Conservation (phyloP, 2,113 vertebrate genomes). For the Suncus etruscus region DNA sequence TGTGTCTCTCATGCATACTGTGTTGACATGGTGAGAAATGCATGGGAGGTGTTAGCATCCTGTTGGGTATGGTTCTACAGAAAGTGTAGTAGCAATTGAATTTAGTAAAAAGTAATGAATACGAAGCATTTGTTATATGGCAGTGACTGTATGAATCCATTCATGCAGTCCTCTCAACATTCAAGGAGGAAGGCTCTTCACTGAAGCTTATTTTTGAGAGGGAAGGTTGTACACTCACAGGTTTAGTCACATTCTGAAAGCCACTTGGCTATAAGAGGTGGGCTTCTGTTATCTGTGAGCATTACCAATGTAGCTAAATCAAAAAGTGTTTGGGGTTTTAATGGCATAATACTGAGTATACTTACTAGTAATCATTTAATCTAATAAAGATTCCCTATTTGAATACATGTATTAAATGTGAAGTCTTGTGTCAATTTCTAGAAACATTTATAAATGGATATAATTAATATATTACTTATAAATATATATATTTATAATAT, state of each 20-base stretch:
- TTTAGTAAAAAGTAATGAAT: background rate
- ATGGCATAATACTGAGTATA: background rate
- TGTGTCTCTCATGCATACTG: background rate
- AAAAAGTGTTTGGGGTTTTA: background rate
- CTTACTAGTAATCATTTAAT: slow-evolving; percentile 15
- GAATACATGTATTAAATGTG: background rate
- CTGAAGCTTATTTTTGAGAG: background rate
- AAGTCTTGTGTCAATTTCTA: background rate
- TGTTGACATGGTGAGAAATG: background rate
- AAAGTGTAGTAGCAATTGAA: background rate
- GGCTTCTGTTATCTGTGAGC: background rate
- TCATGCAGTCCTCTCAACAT: background rate
- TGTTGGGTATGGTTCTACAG: background rate
- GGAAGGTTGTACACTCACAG: background rate
- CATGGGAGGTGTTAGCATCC: background rate
- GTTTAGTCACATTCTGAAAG: background rate
- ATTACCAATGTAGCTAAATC: background rate
- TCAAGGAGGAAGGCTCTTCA: background rate
- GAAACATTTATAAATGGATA: background rate
- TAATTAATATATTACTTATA: no score
- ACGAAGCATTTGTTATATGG: background rate
- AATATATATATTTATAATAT: no score
- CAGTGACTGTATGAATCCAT: background rate
- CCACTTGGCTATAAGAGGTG: background rate
- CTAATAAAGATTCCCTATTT: background rate